Evolutionary conservation across 2,888 invertebrate genomes (phyloP).

Genomic region (Lucinisca nassula): DNA sequence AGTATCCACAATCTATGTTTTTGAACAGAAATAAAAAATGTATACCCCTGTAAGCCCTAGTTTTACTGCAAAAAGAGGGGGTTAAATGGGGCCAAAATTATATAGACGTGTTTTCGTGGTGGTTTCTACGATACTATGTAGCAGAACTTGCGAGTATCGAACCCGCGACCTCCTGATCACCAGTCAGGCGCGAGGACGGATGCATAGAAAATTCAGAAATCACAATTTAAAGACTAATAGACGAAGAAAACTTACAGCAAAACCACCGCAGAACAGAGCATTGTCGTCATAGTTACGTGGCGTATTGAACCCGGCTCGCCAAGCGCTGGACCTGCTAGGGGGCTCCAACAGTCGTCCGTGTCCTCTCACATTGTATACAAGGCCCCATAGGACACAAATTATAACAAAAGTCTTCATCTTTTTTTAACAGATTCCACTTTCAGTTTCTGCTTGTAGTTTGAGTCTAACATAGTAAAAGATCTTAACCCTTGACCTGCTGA

Average conservation of each 20-base stretch:
- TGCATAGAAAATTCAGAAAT: too few species aligned
- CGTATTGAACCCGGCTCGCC: slow-evolving; percentile 46
- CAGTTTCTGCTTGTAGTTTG: neutral
- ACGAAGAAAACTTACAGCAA: slow-evolving; percentile 54
- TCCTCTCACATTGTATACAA: slow-evolving; percentile 6
- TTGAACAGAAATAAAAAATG: too few species aligned
- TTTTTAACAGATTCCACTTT: neutral
- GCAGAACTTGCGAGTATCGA: neutral
- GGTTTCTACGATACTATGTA: neutral
- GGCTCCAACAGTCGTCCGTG: slow-evolving; percentile 63
- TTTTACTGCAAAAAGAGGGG: too few species aligned
- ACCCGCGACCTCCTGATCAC: neutral
- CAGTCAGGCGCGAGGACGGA: neutral
- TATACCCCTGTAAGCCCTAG: too few species aligned
- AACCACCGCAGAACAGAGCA: slow-evolving; percentile 60
- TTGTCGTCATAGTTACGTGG: slow-evolving; percentile 64
- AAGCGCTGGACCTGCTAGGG: slow-evolving; percentile 57
- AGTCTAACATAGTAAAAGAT: neutral
- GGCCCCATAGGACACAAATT: neutral
- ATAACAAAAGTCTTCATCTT: neutral
- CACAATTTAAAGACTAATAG: too few species aligned
- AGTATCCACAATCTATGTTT: too few species aligned
- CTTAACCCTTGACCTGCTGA: too few species aligned
- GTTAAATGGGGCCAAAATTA: too few species aligned
- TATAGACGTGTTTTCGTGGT: too few species aligned